Base-by-base conservation (phyloP, 2,113 vertebrate genomes). In the Bufo bufo region DNA sequence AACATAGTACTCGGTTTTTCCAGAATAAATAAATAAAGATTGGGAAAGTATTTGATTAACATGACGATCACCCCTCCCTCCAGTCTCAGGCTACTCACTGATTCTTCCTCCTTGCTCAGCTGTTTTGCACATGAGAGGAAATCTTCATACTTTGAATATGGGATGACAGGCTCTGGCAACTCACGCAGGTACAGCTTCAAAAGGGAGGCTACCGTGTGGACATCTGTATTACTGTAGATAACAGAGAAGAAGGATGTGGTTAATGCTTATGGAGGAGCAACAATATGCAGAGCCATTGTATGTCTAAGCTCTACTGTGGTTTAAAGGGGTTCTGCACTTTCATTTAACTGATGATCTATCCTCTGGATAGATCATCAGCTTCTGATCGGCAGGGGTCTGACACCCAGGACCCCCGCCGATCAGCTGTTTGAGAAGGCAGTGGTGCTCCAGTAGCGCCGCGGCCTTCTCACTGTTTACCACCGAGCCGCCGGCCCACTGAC, bases 161-260 rank as follows among this genome's bases (percentile, higher is more conserved):
- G 97, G 91, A 99, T 93, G 16, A 99, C 97, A 0, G 98, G 98
- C 87, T 99, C 98, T 0, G 98, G 98, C 47, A 99, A 96, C 50
- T 99, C 98, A 90, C 97, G 94, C 33, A 99, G 96, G 90, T 99
- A 99, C 75, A 99, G 94, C 93, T 99, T 99, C 75, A 99, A 95
- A 54, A 99, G 95, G 0, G 98, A 99, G 0, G 98, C 98, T 49
- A 99, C 98, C 0, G 98, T 99, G 89, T 99, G 98, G 49, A 99
- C 98, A 8, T 99, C 98, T 1, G 98, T 99, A 91, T 94, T 98
- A 93, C 98, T 99, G 94, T 56, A 33, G 85, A 88, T 92, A 1
- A 90, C 71, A 93, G 91, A 85, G 17, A 81, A 80, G 33, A 23
- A 65, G 17, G 74, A 23, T 10, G 19, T 65, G 54, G 66, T 63